Base-by-base conservation (phyloP, 2,113 vertebrate species). In the Podarcis cretensis region DNA sequence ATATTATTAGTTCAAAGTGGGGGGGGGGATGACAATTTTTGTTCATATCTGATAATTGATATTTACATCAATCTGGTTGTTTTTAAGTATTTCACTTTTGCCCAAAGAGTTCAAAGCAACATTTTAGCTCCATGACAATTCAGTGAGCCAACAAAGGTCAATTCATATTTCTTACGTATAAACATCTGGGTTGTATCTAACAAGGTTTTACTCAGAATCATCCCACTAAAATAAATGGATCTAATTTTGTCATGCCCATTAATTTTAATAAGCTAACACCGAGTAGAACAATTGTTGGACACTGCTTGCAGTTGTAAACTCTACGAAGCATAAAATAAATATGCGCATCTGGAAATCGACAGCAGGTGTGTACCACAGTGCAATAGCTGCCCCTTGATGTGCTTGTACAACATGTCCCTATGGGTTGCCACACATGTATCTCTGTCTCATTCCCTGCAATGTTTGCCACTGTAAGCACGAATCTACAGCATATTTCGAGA, bases 61-160 rank as follows among this genome's bases (percentile, higher is more conserved):
- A 27, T 35, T 91, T 43, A 5, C 66, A 71, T 14, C 48, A 30
- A 32, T 79, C 57, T 74, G 35, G 35, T 37, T 81, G 90, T 87
- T 68, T 84, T 48, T 75, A 87, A 90, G 90, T 87, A 91, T 89
- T 89, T 92, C 75, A 92, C 69, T 21, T 66, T 66, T 37, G 20
- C 40, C 59, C 66, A n/a, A 73, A 73, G 40, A 12, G 6, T 48
- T 43, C 27, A 43, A 27, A 83, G 35, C 35, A 48, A 71, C 5
- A 30, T 2, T 14, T 30, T 43, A 69, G 63, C 37, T 43, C 43
- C 35, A 43, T 23, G 57, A 6, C 23, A 82, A 23, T 25, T 43
- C 6, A 32, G 30, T 63, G n/a, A 54, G 9, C 9, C 21, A 66
- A 66, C 6, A 82, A 37, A 3, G 27, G 20, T 23, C n/a, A 37